Evolutionary conservation across 2,113 vertebrate species (phyloP), one percentile per base, ranked within the genome.

Genomic region (Vulpes ferrilata): DNA sequence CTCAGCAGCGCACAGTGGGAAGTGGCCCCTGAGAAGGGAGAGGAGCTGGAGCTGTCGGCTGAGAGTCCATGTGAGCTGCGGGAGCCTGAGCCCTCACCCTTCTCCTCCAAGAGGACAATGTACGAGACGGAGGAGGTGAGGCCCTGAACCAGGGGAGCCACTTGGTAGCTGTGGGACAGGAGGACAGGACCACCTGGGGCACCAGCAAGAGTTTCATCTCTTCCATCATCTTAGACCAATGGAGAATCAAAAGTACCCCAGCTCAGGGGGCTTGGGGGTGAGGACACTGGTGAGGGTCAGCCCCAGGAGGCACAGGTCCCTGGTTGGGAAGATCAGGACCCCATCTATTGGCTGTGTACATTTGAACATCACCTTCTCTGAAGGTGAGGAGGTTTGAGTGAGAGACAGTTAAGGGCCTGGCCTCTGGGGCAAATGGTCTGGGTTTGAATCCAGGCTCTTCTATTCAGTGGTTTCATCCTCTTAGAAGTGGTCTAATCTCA

Each of bases 91-190:
- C 99, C 99, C 87, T 99, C 99, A 0, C 99, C 99, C 0, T 99
- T 99, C 98, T 99, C 99, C 69, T 99, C 99, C 96, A 99, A 99
- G 98, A 99, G 99, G 97, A 99, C 99, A 90, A 99, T 99, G 99
- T 99, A 99, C 60, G 99, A 99, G 98, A 99, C 99, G 0, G 99
- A 99, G 86, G 99, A 99, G 99, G 99, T 99, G 83, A 97, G 96
- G 16, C 65, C 30, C 35, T 7, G 8, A 25, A 1, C 90, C 30
- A 0, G 2, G 48, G 62, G 3, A 71, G 59, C 84, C 86, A 43
- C 53, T 15, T 11, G 1, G 78, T 27, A 85, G 27, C 62, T 78
- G 9, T 20, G 76, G 32, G 25, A 57, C 4, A 2, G 3, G 27
- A 67, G 12, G 6, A 15, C 17, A 35, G 7, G 25, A 62, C 43